phyloP scores from a whole-genome alignment of 2,113 vertebrate species.

The Carollia perspicillata region DNA sequence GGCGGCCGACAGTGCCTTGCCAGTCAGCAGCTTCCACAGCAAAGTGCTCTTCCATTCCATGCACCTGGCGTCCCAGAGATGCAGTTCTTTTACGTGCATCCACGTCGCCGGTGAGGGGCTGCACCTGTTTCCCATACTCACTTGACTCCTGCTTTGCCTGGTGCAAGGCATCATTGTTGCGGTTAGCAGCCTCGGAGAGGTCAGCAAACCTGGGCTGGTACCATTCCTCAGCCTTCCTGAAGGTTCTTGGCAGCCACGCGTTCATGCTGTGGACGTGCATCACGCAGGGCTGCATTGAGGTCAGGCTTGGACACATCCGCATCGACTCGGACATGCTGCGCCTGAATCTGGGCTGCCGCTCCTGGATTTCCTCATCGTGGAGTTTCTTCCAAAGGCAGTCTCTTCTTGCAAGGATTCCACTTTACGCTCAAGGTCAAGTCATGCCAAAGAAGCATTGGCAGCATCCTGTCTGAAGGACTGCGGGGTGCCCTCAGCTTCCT shows the following conservation, averaged over 20 bases:
- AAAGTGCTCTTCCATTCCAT: slow-evolving; percentile 94
- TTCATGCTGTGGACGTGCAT: slow-evolving; percentile 95
- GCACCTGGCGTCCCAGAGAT: slow-evolving; percentile 95
- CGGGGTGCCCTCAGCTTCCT: slow-evolving; percentile 92
- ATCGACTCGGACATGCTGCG: slow-evolving; percentile 93
- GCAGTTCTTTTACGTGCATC: slow-evolving; percentile 95
- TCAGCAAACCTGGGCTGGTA: slow-evolving; percentile 99
- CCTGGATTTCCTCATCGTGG: slow-evolving; percentile 96
- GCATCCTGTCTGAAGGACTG: slow-evolving; percentile 98
- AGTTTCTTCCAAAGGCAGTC: slow-evolving; percentile 95
- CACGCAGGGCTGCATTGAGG: slow-evolving; percentile 93
- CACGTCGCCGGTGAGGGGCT: slow-evolving; percentile 93
- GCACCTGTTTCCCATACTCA: slow-evolving; percentile 94
- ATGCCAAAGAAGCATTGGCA: slow-evolving; percentile 92
- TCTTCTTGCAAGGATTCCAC: slow-evolving; percentile 96
- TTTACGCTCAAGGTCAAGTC: slow-evolving; percentile 95
- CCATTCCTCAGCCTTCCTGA: slow-evolving; percentile 94
- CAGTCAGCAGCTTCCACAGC: slow-evolving; percentile 88
- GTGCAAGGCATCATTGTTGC: slow-evolving; percentile 91
- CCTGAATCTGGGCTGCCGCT: slow-evolving; percentile 92
- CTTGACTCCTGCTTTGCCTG: slow-evolving; percentile 93
- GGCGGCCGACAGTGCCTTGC: slow-evolving; percentile 90
- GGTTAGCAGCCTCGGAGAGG: slow-evolving; percentile 92
- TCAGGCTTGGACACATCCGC: slow-evolving; percentile 95
- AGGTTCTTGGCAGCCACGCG: slow-evolving; percentile 96